These are phyloP conservation scores for Heliconius congener DNA, from an alignment of 1,140 invertebrate species.

Conservation along the genomic window DNA sequence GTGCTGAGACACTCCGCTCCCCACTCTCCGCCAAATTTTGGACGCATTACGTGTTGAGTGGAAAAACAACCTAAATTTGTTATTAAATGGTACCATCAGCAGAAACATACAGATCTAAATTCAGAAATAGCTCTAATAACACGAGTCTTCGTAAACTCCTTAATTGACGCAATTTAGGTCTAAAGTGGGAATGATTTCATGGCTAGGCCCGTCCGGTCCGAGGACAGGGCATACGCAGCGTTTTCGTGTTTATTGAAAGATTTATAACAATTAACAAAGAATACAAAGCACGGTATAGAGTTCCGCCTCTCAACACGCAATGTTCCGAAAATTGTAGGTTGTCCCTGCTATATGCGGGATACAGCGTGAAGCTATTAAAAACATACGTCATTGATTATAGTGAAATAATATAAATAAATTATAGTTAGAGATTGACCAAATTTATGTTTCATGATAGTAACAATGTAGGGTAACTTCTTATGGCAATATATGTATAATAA, in stretches of 20 bases:
- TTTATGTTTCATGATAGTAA: neutral
- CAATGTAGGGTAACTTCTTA: neutral
- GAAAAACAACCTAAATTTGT: neutral
- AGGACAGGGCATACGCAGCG: conserved; percentile 11
- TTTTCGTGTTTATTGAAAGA: neutral
- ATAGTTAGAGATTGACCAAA: neutral
- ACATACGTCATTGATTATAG: too few relatives aligned
- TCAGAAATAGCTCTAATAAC: neutral
- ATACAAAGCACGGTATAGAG: neutral
- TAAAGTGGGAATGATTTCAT: conserved; percentile 36
- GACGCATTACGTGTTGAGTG: too few relatives aligned
- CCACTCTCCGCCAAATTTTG: too few relatives aligned
- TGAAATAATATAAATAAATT: too few relatives aligned
- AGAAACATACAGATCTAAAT: neutral
- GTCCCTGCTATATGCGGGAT: too few relatives aligned
- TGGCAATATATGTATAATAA: neutral
- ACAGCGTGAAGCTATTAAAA: too few relatives aligned
- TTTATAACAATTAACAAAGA: neutral
- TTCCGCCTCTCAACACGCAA: too few relatives aligned
- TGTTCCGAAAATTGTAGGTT: too few relatives aligned
- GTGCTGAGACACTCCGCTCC: too few relatives aligned
- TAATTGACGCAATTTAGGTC: conserved; percentile 45
- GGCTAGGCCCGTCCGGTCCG: conserved; percentile 4
- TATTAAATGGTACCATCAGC: neutral
- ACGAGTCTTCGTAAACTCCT: conserved; percentile 35